Evolutionary conservation across 1,140 invertebrate genomes (phyloP), one percentile per base, ranked within the genome.

Genomic region (Drosophila pseudoobscura): DNA sequence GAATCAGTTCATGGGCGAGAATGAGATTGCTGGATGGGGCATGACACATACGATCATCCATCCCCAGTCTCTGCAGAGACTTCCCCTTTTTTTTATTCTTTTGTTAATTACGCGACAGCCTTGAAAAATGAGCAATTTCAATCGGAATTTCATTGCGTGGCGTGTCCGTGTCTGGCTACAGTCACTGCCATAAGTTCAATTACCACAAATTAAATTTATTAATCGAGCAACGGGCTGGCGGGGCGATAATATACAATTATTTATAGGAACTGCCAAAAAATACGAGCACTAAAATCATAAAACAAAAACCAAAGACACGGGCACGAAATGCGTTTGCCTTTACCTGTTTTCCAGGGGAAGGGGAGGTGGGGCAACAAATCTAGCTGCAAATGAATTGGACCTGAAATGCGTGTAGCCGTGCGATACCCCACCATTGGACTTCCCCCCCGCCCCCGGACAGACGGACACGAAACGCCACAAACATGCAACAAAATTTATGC

Each of bases 401-500:
- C 74, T 87, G 65, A 75, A 83, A 64, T 72, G 79, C 71, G 79
- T 83, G 80, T 52, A 71, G 59, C 54, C 39, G 68, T 75, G 83
- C 82, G 78, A 88, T 88, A 87, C 35, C 44, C 43, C 44, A 20
- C 46, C 44, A 47, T 49, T 49, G 64, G 47, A 71, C 50, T 47
- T 47, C 22, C 24, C 24, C 3, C 24, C 24, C 3, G 3, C 0
- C 24, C 24, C 4, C 35, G 5, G 69, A 57, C 58, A 64, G 51
- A 26, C 45, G 73, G 62, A 72, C 65, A 71, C 78, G 78, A 75
- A 87, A 77, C 59, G 78, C 53, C 72, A 41, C 66, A 64, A 83
- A 76, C 83, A 88, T 88, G 83, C 83, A 88, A 88, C 83, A 88
- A 88, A 79, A 88, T 88, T 88, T 88, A 88, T 88, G 83, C 78